Evolutionary conservation across 2,888 invertebrate species (phyloP).

Genomic region (Lagria hirta): DNA sequence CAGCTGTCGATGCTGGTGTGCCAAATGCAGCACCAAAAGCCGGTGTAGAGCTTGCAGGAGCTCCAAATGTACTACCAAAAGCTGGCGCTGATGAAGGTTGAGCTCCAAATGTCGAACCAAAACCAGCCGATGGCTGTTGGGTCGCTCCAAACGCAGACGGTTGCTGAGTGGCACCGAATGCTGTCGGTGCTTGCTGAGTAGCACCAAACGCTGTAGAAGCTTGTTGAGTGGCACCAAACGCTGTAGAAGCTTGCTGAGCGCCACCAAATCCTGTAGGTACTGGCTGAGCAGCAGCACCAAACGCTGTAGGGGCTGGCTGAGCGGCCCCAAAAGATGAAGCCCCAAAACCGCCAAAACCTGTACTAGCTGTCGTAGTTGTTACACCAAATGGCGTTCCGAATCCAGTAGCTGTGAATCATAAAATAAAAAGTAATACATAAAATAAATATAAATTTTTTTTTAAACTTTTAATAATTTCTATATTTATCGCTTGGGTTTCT

Average conservation of each 20-base stretch:
- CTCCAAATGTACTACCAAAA: constrained; percentile 36
- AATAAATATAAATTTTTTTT: not conserved
- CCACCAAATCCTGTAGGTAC: constrained; percentile 39
- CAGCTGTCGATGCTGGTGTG: constrained; percentile 31
- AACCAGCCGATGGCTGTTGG: constrained; percentile 35
- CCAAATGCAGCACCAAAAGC: constrained; percentile 47
- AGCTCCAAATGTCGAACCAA: constrained; percentile 44
- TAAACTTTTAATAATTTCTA: not conserved
- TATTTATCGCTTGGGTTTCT: not conserved
- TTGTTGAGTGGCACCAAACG: constrained; percentile 44
- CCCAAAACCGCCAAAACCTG: constrained; percentile 58
- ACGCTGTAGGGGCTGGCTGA: constrained; percentile 25
- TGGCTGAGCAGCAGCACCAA: constrained; percentile 18
- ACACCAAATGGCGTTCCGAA: constrained; percentile 55
- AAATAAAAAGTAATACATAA: constrained; percentile 4
- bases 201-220: constrained; percentile 18
- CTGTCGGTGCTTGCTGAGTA: constrained; percentile 28
- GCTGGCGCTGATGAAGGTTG: constrained; percentile 21
- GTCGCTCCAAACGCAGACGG: constrained; percentile 43
- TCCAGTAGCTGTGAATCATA: constrained; percentile 47
- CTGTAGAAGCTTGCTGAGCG: constrained; percentile 26
- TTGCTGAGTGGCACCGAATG: constrained; percentile 36
- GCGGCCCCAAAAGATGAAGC: constrained; percentile 52
- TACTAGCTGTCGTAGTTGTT: constrained; percentile 52
- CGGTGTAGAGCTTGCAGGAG: constrained; percentile 34